Conservation (phyloP, 1,140 invertebrate species). For the Delia radicum region DNA sequence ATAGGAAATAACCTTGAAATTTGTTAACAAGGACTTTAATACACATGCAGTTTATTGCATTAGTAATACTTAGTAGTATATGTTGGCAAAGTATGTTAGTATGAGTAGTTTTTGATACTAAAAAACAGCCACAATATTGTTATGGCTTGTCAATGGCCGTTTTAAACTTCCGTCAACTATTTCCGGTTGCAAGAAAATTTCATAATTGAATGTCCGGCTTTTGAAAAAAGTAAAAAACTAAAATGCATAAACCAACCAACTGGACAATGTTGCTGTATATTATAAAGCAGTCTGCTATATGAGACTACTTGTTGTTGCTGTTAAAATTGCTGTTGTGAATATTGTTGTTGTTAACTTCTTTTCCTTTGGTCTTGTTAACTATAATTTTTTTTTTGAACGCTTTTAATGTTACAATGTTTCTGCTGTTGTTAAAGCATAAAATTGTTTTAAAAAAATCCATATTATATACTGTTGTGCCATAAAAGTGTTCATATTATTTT, state of each 20-base stretch:
- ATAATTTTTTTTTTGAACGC: neutral
- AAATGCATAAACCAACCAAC: no score
- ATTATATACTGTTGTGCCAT: no score
- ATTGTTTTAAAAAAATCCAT: neutral
- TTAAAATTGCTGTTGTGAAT: neutral
- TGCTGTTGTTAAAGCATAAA: neutral
- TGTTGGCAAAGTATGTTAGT: neutral
- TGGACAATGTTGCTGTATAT: neutral
- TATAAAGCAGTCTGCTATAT: neutral
- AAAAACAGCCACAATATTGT: conserved; percentile 17
- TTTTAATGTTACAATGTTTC: neutral
- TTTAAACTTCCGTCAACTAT: conserved; percentile 31
- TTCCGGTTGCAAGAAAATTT: conserved; percentile 28
- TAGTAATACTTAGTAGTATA: no score
- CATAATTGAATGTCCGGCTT: conserved; percentile 25
- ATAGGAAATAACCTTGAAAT: neutral
- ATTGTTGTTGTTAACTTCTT: neutral
- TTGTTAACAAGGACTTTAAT: neutral
- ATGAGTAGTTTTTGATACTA: neutral
- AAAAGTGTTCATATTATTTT: no score
- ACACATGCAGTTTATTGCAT: no score
- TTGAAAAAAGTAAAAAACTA: no score
- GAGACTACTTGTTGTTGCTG: neutral
- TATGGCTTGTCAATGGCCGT: conserved; percentile 23
- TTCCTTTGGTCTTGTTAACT: no score